Evolutionary conservation across 2,797 vertebrate genomes (phyloP).

Genomic region (Pogonophryne albipinna): DNA sequence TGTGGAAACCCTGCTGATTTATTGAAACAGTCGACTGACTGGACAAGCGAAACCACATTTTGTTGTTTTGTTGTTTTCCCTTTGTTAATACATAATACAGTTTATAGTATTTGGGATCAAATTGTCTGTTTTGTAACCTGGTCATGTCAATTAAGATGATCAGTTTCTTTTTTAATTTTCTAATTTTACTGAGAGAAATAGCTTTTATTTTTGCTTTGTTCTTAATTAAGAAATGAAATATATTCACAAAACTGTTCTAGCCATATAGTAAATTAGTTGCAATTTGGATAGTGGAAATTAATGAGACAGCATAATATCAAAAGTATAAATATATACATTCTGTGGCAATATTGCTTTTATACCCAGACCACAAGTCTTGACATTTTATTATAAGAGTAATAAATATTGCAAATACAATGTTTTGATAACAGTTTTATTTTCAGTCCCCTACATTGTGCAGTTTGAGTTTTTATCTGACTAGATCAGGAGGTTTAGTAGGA

Average conservation of each 20-base stretch:
- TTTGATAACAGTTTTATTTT: no score
- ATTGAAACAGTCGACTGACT: conserved; percentile 30
- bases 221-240: not conserved
- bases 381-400: no score
- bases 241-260: not conserved
- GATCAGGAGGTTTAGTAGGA: no score
- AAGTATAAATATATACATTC: no score
- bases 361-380: no score
- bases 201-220: conserved; percentile 3
- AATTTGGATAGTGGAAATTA: no score
- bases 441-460: no score
- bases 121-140: not conserved
- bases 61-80: conserved; percentile 16
- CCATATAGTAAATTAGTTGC: not conserved
- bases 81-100: not conserved
- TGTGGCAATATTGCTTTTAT: no score
- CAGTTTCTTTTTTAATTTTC: not conserved
- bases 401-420: no score
- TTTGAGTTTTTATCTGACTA: no score
- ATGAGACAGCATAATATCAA: no score
- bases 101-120: conserved; percentile 16
- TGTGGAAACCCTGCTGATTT: conserved; percentile 28
- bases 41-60: conserved; percentile 1
- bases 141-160: not conserved
- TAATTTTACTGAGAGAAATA: not conserved